These are phyloP conservation scores for Pelecanus crispus DNA, from an alignment of 2,113 vertebrate species.

Conservation along the genomic window DNA sequence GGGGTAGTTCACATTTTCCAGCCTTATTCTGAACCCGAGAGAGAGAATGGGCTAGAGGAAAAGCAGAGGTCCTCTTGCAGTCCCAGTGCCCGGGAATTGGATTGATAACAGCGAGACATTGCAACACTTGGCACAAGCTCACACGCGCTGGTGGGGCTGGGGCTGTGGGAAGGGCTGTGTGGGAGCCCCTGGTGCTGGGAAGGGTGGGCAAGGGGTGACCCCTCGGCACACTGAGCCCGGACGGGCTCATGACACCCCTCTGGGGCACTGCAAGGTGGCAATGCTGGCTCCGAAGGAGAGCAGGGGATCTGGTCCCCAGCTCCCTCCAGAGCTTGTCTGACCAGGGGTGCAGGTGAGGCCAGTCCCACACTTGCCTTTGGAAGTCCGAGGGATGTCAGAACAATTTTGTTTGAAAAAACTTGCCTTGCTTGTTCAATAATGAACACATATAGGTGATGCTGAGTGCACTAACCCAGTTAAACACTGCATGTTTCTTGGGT, in stretches of 20 bases:
- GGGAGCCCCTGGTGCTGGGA: not conserved
- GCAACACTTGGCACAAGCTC: not conserved
- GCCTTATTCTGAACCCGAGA: not conserved
- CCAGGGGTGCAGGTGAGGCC: not conserved
- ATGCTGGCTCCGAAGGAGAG: not conserved
- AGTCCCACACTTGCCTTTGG: not conserved
- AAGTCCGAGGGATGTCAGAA: not conserved
- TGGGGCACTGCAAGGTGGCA: accelerated
- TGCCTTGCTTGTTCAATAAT: not conserved
- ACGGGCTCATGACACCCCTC: not conserved
- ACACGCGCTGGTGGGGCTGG: accelerated
- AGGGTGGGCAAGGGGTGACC: not conserved
- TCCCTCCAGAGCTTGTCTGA: not conserved
- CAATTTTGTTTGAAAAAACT: not conserved
- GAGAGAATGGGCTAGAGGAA: not conserved
- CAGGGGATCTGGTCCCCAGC: not conserved
- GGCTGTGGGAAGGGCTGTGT: not conserved
- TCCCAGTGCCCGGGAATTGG: accelerated
- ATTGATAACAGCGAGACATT: not conserved
- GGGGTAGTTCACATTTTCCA: not conserved
- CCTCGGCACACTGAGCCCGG: not conserved
- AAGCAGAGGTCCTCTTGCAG: not conserved
- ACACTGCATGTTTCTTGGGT: not conserved
- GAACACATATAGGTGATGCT: not conserved
- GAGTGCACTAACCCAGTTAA: not conserved